Base-by-base conservation (phyloP, 2,797 vertebrate species). In the Sphenodon punctatus region DNA sequence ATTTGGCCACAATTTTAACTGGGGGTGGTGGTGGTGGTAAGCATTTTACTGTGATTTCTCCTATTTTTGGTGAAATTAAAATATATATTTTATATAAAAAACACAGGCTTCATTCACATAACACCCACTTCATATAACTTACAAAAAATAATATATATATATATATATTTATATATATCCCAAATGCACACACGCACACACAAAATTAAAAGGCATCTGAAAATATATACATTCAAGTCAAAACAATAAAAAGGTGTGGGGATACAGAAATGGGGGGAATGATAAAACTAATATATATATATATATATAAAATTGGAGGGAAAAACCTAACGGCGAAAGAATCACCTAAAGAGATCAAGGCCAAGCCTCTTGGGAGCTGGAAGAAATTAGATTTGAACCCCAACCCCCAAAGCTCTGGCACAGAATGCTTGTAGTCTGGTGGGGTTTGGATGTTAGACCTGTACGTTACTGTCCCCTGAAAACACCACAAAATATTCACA, bases 271-370 rank as follows among this genome's bases (percentile, higher is more conserved):
- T 72, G 72, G 25, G 25, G 61, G 66, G 36, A 45, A 58, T 70
- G 79, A 72, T 66, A 77, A 59, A 71, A 65, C 71, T 58, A 58
- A 65, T 56, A 79, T 78, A 79, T 78, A 63, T 78, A 64, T 68
- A 67, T 59, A 68, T 79, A 64, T 71, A 64, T 72, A 72, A 42
- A 79, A 66, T n/a, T 23, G 14, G 34, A 65, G 67, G 66, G 65
- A 68, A 42, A n/a, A n/a, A n/a, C n/a, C 34, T 51, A 79, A 79
- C 77, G 77, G 77, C 77, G 77, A 79, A 79, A 79, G 77, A 79
- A 79, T 79, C 77, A 79, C 77, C 63, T 59, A 79, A 58, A 65
- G n/a, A n/a, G n/a, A n/a, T 65, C 66, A n/a, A n/a, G n/a, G 60
- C 51, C 58, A 79, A 72, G 41, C 77, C 61, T n/a, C 77, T 42